Evolutionary conservation across 2,797 vertebrate genomes (phyloP).

Genomic region (Trachops cirrhosus): DNA sequence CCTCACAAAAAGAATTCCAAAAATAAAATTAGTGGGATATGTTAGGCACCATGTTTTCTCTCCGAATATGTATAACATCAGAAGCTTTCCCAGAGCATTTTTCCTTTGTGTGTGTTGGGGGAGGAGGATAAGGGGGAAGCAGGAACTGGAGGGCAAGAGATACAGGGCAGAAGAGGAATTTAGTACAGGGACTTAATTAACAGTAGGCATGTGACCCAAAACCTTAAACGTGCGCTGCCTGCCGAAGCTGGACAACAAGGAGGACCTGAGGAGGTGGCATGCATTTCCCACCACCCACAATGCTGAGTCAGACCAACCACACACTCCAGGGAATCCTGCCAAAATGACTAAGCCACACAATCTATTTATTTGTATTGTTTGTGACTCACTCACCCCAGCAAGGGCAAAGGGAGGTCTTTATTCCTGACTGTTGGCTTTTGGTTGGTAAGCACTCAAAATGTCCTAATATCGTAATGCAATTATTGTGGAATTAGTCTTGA

Average conservation of each 20-base stretch:
- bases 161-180: neutral
- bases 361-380: neutral
- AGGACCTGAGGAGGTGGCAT: neutral
- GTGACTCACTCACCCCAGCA: neutral
- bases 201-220: neutral
- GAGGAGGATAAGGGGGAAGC: no score
- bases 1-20: neutral
- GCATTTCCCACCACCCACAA: neutral
- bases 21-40: neutral
- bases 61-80: neutral
- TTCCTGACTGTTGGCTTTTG: neutral
- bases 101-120: neutral
- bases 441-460: neutral
- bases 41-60: neutral
- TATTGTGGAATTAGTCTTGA: neutral
- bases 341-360: neutral
- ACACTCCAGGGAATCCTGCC: neutral
- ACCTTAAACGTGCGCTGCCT: fast-evolving
- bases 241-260: neutral
- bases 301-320: neutral
- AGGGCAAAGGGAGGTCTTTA: neutral
- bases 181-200: neutral
- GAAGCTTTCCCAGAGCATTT: neutral
- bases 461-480: neutral
- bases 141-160: neutral